Conservation (phyloP, 2,113 vertebrate species). For the Tamias sibiricus region DNA sequence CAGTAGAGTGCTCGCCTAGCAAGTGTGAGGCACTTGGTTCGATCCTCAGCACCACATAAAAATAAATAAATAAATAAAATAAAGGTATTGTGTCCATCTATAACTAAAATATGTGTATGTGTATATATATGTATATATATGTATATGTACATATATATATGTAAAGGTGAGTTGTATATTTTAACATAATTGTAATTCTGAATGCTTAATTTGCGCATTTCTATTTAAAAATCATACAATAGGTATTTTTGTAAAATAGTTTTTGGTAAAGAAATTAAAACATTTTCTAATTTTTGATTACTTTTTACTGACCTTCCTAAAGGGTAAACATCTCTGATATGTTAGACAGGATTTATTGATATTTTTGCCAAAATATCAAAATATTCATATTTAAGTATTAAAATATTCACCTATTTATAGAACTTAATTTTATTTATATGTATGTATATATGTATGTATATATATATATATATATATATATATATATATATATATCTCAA, state of each 20-base stretch:
- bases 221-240: neutral
- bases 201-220: neutral
- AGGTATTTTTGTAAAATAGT: neutral
- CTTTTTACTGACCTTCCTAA: neutral
- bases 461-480: too few species aligned
- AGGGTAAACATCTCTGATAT: neutral
- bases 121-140: too few species aligned
- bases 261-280: neutral
- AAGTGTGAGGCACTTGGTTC: too few species aligned
- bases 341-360: neutral
- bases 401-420: neutral
- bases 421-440: conserved; percentile 47
- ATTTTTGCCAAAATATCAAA: neutral
- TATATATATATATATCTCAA: too few species aligned
- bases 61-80: too few species aligned
- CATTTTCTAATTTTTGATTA: neutral
- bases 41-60: too few species aligned
- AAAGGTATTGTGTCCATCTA: too few species aligned
- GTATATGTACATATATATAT: too few species aligned
- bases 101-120: too few species aligned
- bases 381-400: too few species aligned
- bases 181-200: conserved; percentile 26
- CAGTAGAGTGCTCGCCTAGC: too few species aligned
- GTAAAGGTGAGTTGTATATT: neutral
- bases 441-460: too few species aligned